Percentiles rank a stretch among this genome's conserved stretches.
These are phyloP conservation scores for Scaptomyza parva DNA, from an alignment of 2,888 invertebrate genomes.

Conservation along the genomic window DNA sequence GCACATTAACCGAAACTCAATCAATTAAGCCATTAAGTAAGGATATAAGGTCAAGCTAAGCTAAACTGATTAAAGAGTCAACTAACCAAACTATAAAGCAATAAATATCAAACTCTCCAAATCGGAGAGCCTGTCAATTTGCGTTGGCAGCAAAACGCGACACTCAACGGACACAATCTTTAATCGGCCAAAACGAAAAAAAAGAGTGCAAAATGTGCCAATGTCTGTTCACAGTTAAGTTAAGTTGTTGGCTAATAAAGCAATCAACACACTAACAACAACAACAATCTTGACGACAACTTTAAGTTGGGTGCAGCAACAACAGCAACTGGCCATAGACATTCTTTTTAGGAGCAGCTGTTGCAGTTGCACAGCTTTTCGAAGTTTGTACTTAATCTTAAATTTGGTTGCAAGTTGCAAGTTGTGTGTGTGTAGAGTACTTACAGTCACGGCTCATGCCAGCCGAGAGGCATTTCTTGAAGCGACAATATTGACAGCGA, in stretches of 20 bases:
- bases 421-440: too few relatives aligned
- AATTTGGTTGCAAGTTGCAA: neutral
- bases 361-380: conserved; percentile 3
- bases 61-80: conserved; percentile 13
- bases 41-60: neutral
- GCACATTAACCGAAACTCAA: neutral
- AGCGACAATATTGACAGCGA: conserved; percentile 97
- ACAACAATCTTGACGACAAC: conserved; percentile 12
- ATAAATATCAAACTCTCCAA: conserved; percentile 20
- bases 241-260: conserved; percentile 63
- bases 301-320: conserved; percentile 25
- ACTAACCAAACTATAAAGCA: too few relatives aligned
- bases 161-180: conserved; percentile 61
- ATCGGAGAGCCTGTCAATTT: conserved; percentile 31
- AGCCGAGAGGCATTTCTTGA: conserved; percentile 97
- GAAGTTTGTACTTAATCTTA: conserved; percentile 26
- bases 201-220: conserved; percentile 38
- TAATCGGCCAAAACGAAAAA: conserved; percentile 35
- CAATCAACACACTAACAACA: conserved; percentile 48
- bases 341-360: conserved; percentile 41
- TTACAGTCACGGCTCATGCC: conserved; percentile 99
- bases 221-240: conserved; percentile 40
- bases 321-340: neutral
- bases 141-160: conserved; percentile 20
- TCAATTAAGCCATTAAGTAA: conserved; percentile 2